Evolutionary conservation across 2,113 vertebrate species (phyloP).

Genomic region (Pluvianellus socialis): DNA sequence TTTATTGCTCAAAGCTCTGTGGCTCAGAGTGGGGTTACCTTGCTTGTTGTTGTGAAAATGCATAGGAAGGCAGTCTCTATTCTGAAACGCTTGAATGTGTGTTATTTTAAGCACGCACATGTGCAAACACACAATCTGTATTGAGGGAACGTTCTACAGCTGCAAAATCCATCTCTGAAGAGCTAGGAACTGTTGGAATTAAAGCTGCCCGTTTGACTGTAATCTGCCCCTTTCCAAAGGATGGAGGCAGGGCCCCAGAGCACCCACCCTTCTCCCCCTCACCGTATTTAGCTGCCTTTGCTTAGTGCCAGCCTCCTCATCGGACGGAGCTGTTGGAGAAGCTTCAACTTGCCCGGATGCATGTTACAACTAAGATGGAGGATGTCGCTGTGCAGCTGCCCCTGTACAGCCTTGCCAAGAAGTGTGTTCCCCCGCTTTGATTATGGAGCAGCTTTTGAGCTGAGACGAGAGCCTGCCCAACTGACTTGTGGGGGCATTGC

Average conservation of each 20-base stretch:
- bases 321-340: neutral
- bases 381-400: neutral
- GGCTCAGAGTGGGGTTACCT: neutral
- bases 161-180: neutral
- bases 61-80: neutral
- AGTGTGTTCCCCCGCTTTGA: neutral
- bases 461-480: neutral
- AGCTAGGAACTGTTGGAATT: neutral
- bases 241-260: neutral
- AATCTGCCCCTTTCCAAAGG: neutral
- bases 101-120: neutral
- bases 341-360: neutral
- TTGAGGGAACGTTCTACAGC: neutral
- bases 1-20: neutral
- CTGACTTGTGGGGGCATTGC: neutral
- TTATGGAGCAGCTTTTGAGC: neutral
- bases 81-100: neutral
- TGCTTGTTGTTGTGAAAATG: neutral
- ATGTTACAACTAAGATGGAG: neutral
- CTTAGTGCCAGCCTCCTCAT: neutral
- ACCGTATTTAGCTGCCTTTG: neutral
- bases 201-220: neutral
- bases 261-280: rapidly evolving
- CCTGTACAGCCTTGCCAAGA: neutral
- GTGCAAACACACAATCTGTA: neutral